These are phyloP conservation scores for Lepidothrix coronata DNA, from an alignment of 2,113 vertebrate genomes.

Conservation along the genomic window DNA sequence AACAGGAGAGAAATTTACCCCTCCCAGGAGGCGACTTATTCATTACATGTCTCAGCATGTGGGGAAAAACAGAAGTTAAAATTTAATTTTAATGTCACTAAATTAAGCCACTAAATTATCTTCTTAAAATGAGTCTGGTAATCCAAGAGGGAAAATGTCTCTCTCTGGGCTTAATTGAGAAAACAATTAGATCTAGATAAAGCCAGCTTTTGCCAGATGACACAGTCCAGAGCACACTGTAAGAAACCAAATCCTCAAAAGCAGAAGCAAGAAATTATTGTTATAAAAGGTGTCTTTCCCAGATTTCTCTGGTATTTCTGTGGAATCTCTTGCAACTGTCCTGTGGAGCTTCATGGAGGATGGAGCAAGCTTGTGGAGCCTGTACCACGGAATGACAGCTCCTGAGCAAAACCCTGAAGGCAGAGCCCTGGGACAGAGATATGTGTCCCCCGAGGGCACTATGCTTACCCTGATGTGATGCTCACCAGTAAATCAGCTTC, in stretches of 20 bases:
- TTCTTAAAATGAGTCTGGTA: slow-evolving; percentile 24
- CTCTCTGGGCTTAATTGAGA: slow-evolving; percentile 55
- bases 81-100: slow-evolving; percentile 45
- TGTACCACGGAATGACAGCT: fast-evolving
- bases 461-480: fast-evolving
- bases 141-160: slow-evolving; percentile 52
- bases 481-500: not conserved
- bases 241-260: slow-evolving; percentile 38
- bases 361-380: fast-evolving
- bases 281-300: not conserved
- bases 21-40: not conserved
- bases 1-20: not conserved
- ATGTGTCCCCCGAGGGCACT: fast-evolving
- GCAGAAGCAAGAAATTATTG: not conserved
- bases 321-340: not conserved
- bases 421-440: not conserved
- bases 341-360: not conserved
- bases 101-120: slow-evolving; percentile 35
- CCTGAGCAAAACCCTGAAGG: not conserved
- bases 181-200: slow-evolving; percentile 38
- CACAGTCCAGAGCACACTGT: slow-evolving; percentile 1
- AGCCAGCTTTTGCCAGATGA: slow-evolving; percentile 18
- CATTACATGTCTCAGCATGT: not conserved
- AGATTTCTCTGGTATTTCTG: not conserved
- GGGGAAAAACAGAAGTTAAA: not conserved